phyloP scores from a whole-genome alignment of 92 coral and sea anemone species.

The Diadumene lineata region DNA sequence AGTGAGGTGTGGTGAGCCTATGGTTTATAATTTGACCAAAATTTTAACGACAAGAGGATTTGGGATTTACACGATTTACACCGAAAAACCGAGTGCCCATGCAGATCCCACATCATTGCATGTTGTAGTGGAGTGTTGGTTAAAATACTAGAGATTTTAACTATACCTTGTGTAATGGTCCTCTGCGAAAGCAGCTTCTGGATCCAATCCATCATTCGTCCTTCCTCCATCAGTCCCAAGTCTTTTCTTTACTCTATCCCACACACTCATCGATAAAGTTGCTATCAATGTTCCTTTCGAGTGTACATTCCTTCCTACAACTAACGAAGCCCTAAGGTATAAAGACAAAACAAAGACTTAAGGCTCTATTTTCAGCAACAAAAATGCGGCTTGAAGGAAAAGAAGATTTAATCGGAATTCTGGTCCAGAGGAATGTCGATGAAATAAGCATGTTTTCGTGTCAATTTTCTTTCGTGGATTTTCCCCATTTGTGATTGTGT shows the following conservation, averaged over 20 bases:
- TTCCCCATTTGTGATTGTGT: neutral
- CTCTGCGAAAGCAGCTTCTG: constrained; percentile 87
- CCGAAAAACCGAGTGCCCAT: constrained; percentile 34
- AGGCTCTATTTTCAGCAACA: neutral
- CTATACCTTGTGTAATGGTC: constrained; percentile 85
- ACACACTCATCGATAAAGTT: constrained; percentile 65
- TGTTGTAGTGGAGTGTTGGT: constrained; percentile 40
- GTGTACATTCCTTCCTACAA: constrained; percentile 48
- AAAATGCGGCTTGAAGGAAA: neutral
- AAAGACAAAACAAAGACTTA: neutral
- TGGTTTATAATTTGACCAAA: neutral
- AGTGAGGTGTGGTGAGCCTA: neutral
- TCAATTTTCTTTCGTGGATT: neutral
- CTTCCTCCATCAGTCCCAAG: constrained; percentile 70
- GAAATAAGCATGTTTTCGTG: neutral
- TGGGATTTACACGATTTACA: no score
- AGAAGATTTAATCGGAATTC: neutral
- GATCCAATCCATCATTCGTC: constrained; percentile 53
- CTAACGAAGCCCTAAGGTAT: constrained; percentile 46
- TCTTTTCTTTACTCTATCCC: constrained; percentile 83
- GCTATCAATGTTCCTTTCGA: constrained; percentile 34
- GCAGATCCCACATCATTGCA: constrained; percentile 23
- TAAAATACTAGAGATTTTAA: constrained; percentile 5
- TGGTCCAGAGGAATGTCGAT: neutral
- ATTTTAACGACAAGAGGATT: constrained; percentile 11